Conservation (phyloP, 1,140 invertebrate species). For the Armadillidium nasatum region DNA sequence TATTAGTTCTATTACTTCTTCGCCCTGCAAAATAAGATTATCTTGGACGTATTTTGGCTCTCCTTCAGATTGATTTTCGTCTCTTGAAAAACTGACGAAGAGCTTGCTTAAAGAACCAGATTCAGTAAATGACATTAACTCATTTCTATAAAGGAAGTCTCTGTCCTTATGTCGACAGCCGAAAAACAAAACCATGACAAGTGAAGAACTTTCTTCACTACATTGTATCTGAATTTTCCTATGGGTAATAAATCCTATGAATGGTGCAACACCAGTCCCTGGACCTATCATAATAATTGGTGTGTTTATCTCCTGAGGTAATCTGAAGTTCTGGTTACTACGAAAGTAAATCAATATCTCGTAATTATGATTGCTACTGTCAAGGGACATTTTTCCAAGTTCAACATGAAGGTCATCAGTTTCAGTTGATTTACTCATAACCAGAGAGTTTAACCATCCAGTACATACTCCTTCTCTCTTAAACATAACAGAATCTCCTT, state of each 20-base stretch:
- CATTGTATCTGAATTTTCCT: slow-evolving; percentile 54
- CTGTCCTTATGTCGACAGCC: slow-evolving; percentile 64
- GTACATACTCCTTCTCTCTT: slow-evolving; percentile 62
- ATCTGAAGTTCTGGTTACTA: slow-evolving; percentile 57
- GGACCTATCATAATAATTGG: slow-evolving; percentile 73
- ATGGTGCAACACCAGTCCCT: slow-evolving; percentile 78
- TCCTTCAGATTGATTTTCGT: slow-evolving; percentile 49
- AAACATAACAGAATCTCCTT: slow-evolving; percentile 49
- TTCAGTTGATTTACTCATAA: not conserved
- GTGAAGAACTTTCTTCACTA: slow-evolving; percentile 46
- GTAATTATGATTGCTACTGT: not conserved
- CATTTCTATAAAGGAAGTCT: slow-evolving; percentile 59
- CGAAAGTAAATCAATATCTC: slow-evolving; percentile 59
- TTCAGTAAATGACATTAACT: slow-evolving; percentile 56
- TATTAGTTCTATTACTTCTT: slow-evolving; percentile 57
- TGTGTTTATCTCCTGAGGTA: slow-evolving; percentile 53
- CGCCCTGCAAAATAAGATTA: slow-evolving; percentile 55
- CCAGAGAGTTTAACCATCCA: slow-evolving; percentile 55
- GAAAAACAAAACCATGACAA: slow-evolving; percentile 62
- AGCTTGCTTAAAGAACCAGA: slow-evolving; percentile 56
- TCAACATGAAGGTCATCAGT: not conserved
- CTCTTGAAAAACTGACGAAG: slow-evolving; percentile 62
- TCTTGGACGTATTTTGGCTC: slow-evolving; percentile 60
- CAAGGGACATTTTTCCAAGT: slow-evolving; percentile 17
- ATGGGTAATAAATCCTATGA: slow-evolving; percentile 56